These are phyloP conservation scores for Lepidurus packardi DNA, from an alignment of 1,140 invertebrate species.

Conservation along the genomic window DNA sequence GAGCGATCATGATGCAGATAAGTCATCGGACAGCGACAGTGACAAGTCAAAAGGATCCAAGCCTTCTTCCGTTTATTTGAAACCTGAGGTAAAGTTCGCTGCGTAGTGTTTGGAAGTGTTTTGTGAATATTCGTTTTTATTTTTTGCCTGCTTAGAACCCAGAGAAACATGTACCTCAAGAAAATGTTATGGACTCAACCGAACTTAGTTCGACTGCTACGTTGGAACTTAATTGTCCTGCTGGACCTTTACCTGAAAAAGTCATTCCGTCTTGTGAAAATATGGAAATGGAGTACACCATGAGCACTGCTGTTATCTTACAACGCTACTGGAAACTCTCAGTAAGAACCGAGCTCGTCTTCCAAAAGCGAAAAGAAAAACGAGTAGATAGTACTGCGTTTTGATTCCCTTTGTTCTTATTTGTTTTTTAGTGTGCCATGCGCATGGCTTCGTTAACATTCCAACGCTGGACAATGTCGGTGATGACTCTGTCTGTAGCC, in stretches of 20 bases:
- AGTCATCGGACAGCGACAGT: conserved; percentile 30
- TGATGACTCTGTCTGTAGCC: conserved; percentile 23
- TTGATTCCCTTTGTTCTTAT: neutral
- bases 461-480: conserved; percentile 30
- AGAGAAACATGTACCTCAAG: neutral
- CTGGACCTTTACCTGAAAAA: conserved; percentile 7
- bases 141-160: neutral
- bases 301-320: conserved; percentile 31
- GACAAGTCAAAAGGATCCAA: neutral
- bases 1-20: conserved; percentile 28
- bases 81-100: neutral
- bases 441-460: conserved; percentile 32
- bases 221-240: neutral
- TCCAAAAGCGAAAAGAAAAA: neutral
- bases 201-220: neutral
- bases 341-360: neutral
- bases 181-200: neutral
- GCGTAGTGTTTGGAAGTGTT: neutral
- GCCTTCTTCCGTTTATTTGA: neutral
- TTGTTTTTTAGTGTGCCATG: conserved; percentile 30
- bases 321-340: conserved; percentile 33
- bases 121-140: neutral
- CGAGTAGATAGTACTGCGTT: too few species aligned
- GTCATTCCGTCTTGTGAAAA: neutral
- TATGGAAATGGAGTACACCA: neutral